Evolutionary conservation across 2,888 invertebrate genomes (phyloP).

Genomic region (Leptothorax acervorum): DNA sequence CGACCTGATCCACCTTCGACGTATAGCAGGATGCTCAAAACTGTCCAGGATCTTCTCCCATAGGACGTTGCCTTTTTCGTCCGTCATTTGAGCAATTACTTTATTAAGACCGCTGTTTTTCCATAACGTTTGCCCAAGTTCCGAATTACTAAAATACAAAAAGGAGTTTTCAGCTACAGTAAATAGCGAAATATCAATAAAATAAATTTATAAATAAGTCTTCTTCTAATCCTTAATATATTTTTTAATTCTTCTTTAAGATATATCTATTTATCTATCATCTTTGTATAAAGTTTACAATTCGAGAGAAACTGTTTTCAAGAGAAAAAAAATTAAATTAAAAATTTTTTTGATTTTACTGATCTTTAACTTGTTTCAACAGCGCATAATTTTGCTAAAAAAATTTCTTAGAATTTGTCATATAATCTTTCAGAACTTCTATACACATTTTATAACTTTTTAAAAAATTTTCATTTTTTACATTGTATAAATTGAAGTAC

Average conservation of each 20-base stretch:
- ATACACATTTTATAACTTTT: too few species aligned
- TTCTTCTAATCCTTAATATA: neutral
- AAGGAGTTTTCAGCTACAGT: constrained; percentile 2
- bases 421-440: too few species aligned
- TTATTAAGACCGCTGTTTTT: constrained; percentile 90
- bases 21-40: constrained; percentile 92
- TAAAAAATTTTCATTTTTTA: too few species aligned
- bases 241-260: neutral
- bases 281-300: neutral
- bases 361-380: neutral
- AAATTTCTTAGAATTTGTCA: too few species aligned
- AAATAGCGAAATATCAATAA: neutral
- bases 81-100: constrained; percentile 90
- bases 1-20: constrained; percentile 93
- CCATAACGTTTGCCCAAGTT: constrained; percentile 91
- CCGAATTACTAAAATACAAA: constrained; percentile 88
- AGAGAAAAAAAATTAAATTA: neutral
- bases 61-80: constrained; percentile 90
- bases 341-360: neutral
- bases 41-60: constrained; percentile 91
- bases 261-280: neutral
- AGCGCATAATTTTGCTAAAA: neutral
- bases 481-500: too few species aligned
- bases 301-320: neutral
- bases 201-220: neutral